Base-by-base conservation (phyloP, 2,113 vertebrate genomes). In the Lepus americanus region DNA sequence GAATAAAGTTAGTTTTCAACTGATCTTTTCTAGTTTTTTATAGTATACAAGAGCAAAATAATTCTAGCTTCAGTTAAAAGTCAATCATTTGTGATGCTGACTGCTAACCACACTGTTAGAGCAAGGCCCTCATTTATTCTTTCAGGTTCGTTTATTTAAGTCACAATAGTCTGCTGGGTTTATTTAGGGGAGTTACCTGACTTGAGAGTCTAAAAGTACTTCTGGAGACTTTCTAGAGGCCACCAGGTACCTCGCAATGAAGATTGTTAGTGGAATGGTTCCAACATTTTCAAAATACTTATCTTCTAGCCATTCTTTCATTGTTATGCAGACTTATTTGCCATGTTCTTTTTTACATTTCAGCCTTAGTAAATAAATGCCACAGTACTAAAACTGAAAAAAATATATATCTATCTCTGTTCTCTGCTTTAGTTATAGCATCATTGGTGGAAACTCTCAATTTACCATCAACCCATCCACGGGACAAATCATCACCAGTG, bases 401-500 rank as follows among this genome's bases (percentile, higher is more conserved):
- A 51, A 9, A 63, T 72, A 53, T 25, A 49, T 78, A 8, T 17
- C 59, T 53, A 2, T 74, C 31, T 94, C 51, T 95, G 39, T 55
- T 87, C 20, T 96, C 39, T 96, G 67, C 64, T 94, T 93, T 98
- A 99, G 99, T 96, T 99, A 99, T 94, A 99, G 99, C 83, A 98
- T 99, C 91, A 98, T 72, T 0, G 99, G 99, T 10, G 99, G 99
- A 66, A 98, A 99, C 82, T 99, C 99, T 0, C 99, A 99, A 72
- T 99, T 99, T 98, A 99, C 99, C 69, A 99, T 99, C 97, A 99
- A 99, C 98, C 99, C 99, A 0, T 99, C 99, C 1, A 99, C 99
- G 0, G 99, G 99, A 27, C 99, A 99, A 96, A 99, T 99, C 96
- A 99, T 99, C 98, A 99, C 99, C 95, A 99, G 99, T 16, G 99